Evolutionary conservation across 2,113 vertebrate genomes (phyloP), one percentile per base, ranked within the genome.

Genomic region (Furnarius figulus): DNA sequence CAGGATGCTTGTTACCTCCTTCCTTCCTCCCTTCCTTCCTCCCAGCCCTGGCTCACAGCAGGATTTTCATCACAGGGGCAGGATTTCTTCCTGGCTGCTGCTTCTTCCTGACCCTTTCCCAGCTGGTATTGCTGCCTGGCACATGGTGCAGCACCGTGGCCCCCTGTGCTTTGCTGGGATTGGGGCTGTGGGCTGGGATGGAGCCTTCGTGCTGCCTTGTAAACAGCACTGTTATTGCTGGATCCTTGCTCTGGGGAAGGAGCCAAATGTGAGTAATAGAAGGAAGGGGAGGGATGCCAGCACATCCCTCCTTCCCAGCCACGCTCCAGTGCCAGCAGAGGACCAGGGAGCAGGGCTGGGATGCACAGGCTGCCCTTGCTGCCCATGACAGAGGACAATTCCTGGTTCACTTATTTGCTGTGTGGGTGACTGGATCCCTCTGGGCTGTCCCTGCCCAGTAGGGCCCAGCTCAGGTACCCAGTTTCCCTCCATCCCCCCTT

Each of bases 311-410:
- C 55, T 27, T 18, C 55, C 59, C 0, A 0, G 20, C 56, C 5
- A 11, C 0, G 10, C 65, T 71, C 6, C 13, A 2, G n/a, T 9
- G 8, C 3, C 35, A 44, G 49, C 0, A 2, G 2, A 10, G 58
- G 44, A 56, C 10, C 39, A 31, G 73, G 39, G 65, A 49, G 42
- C 46, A 23, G 80, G 56, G 4, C 46, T 4, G 61, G 83, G 50
- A 1, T 21, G 18, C 30, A 3, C 0, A 0, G 66, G 37, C 76
- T 19, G 59, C 59, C 20, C 72, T 46, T 3, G 0, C 17, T 66
- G 52, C 73, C 33, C 6, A 1, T 0, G 0, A 6, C 3, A 2
- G 5, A 24, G 70, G 4, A 20, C 39, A 24, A 0, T 19, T 62
- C 66, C 66, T 9, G 1, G 5, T 14, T 39, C 25, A 14, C 1